phyloP scores from a whole-genome alignment of 2,797 vertebrate genomes.

The Eulemur rubriventer region DNA sequence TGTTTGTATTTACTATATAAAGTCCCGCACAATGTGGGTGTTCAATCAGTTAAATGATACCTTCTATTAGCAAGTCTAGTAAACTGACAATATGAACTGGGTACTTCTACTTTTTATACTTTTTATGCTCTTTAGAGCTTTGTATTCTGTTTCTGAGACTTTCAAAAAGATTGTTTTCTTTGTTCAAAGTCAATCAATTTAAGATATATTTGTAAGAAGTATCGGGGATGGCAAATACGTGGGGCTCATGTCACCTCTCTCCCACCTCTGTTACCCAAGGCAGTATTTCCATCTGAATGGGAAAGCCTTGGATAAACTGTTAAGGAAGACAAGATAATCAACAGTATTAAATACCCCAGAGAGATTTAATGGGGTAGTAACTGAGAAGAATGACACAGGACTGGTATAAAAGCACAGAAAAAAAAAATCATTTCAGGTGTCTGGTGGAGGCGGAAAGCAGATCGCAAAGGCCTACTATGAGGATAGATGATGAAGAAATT shows the following conservation, averaged over 20 bases:
- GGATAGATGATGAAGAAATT: slow-evolving; percentile 6
- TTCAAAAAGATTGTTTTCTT: slow-evolving; percentile 23
- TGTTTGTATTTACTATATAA: neutral
- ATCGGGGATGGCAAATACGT: neutral
- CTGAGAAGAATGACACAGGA: neutral
- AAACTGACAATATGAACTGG: neutral
- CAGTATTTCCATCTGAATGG: neutral
- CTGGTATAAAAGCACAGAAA: neutral
- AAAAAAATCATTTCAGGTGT: slow-evolving; percentile 23
- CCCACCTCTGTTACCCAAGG: neutral
- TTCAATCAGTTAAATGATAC: neutral
- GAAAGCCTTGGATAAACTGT: neutral
- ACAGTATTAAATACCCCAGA: neutral
- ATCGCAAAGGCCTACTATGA: neutral
- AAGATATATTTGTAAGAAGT: neutral
- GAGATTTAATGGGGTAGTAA: neutral
- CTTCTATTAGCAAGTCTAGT: neutral
- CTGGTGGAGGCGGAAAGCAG: neutral
- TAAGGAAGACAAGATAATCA: slow-evolving; percentile 3
- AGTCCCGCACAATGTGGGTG: neutral
- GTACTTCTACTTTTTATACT: neutral
- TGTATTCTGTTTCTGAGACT: neutral
- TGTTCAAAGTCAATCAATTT: neutral
- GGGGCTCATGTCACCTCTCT: neutral
- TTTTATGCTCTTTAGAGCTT: neutral